Conservation (phyloP, 1,140 invertebrate species). For the Physella acuta region DNA sequence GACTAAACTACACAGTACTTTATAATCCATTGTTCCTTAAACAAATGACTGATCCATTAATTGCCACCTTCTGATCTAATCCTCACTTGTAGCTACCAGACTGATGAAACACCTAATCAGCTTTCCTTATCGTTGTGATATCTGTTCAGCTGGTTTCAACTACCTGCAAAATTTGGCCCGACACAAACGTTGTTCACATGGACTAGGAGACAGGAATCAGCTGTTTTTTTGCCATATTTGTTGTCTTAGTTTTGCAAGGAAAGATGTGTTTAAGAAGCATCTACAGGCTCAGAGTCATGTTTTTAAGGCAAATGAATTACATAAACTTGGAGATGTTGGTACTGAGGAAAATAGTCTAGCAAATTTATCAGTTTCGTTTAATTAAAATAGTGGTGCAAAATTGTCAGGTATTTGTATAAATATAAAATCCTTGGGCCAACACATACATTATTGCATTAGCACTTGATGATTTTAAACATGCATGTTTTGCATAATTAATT, state of each 20-base stretch:
- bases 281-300: background rate
- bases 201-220: conserved; percentile 2
- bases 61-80: too few relatives aligned
- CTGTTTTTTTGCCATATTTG: conserved; percentile 17
- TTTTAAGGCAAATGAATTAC: background rate
- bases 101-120: background rate
- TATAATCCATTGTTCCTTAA: too few relatives aligned
- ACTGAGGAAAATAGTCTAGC: background rate
- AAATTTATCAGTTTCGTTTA: background rate
- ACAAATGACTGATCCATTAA: too few relatives aligned
- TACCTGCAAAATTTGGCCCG: conserved; percentile 8
- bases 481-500: background rate
- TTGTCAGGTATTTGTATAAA: too few relatives aligned
- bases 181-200: conserved; percentile 11
- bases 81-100: background rate
- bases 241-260: background rate
- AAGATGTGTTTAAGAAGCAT: conserved; percentile 11
- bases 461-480: background rate
- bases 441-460: background rate
- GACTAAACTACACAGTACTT: too few relatives aligned
- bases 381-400: background rate
- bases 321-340: conserved; percentile 1
- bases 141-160: conserved; percentile 13
- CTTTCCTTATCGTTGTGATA: conserved; percentile 8
- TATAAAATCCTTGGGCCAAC: background rate